Conservation (phyloP, 2,113 vertebrate species). For the cattle (Bos taurus) region DNA sequence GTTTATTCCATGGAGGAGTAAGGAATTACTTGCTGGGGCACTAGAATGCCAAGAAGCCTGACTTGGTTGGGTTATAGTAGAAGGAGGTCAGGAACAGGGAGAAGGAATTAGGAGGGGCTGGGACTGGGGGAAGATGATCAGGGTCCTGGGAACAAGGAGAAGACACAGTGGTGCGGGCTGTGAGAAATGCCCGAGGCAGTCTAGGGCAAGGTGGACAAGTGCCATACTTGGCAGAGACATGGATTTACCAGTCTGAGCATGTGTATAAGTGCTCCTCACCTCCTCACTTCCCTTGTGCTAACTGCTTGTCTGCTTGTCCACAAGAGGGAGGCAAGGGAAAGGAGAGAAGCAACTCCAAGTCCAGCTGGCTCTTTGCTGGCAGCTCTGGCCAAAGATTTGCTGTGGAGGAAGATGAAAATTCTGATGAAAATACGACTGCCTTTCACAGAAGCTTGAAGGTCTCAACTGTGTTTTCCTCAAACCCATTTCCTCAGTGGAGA, state of each 20-base stretch:
- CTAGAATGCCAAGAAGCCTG: not conserved
- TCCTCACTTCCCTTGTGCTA: not conserved
- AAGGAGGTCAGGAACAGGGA: not conserved
- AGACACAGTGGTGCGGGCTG: not conserved
- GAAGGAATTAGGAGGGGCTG: not conserved
- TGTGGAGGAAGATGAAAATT: not conserved
- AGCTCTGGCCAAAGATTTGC: not conserved
- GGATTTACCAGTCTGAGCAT: rapidly evolving
- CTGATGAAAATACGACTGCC: not conserved
- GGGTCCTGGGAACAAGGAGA: not conserved
- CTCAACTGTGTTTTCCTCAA: conserved; percentile 49
- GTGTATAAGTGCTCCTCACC: rapidly evolving
- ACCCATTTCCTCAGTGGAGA: not conserved
- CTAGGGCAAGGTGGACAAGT: too few species aligned
- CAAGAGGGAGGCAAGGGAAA: conserved; percentile 66
- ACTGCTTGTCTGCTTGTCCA: conserved; percentile 31
- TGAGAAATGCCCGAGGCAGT: not conserved
- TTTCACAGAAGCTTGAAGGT: not conserved
- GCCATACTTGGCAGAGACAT: rapidly evolving
- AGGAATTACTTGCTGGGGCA: not conserved
- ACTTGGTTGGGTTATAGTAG: not conserved
- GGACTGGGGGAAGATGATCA: not conserved
- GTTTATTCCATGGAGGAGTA: not conserved
- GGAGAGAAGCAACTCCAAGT: not conserved
- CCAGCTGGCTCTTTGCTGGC: not conserved